Conservation (phyloP, 2,888 invertebrate species). For the Aphrophora alni region DNA sequence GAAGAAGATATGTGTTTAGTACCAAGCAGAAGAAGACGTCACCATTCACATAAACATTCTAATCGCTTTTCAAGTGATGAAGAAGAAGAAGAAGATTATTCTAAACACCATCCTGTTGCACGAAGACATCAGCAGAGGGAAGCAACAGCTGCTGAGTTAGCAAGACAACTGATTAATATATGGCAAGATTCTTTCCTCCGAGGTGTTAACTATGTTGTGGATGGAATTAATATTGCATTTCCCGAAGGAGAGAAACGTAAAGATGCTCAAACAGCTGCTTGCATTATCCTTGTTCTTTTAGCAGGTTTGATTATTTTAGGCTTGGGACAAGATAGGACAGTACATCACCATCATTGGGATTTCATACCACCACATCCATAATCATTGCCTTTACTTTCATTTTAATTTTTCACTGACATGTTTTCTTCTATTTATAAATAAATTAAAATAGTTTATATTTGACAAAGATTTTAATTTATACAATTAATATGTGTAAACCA, state of each 20-base stretch:
- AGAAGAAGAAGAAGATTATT: constrained; percentile 45
- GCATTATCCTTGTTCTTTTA: constrained; percentile 78
- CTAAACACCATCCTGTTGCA: constrained; percentile 8
- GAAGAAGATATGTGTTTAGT: constrained; percentile 30
- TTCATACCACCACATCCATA: constrained; percentile 79
- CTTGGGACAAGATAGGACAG: constrained; percentile 69
- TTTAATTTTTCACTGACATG: constrained; percentile 15
- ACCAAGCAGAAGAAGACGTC: constrained; percentile 18
- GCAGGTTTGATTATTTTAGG: constrained; percentile 79
- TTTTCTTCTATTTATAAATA: background rate
- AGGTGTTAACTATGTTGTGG: constrained; percentile 67
- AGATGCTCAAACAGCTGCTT: constrained; percentile 76
- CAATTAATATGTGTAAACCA: background rate
- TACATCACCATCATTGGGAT: constrained; percentile 84
- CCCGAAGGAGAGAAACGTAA: constrained; percentile 66
- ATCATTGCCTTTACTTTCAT: background rate
- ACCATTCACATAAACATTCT: constrained; percentile 46
- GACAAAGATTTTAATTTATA: background rate
- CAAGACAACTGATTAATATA: constrained; percentile 65
- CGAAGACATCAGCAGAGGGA: constrained; percentile 21
- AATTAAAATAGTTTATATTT: background rate
- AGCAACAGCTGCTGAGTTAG: constrained; percentile 66
- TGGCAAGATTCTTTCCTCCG: constrained; percentile 61
- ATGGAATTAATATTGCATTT: constrained; percentile 57
- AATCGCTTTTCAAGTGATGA: constrained; percentile 44